These are phyloP conservation scores for Stenoptilia bipunctidactyla DNA, from an alignment of 2,888 invertebrate genomes.

Conservation along the genomic window DNA sequence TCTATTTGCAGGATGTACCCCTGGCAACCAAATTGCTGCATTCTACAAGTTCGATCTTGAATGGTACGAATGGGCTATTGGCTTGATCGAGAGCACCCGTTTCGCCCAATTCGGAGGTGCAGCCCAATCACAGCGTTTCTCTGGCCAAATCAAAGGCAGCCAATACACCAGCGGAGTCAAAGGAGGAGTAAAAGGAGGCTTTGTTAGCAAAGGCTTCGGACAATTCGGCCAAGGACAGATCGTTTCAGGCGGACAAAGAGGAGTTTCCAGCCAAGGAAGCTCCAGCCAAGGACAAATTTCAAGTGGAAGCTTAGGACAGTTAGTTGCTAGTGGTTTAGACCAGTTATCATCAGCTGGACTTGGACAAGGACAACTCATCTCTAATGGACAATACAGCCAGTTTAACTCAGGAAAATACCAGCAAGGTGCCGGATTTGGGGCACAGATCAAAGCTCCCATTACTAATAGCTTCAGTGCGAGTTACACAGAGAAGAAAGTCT, in stretches of 20 bases:
- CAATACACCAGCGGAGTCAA: conserved; percentile 23
- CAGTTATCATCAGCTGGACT: background rate
- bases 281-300: conserved; percentile 1
- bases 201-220: conserved; percentile 11
- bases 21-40: conserved; percentile 65
- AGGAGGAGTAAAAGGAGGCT: conserved; percentile 21
- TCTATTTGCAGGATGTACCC: conserved; percentile 55
- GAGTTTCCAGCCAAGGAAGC: conserved; percentile 7
- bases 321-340: conserved; percentile 16
- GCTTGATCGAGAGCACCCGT: conserved; percentile 44
- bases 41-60: conserved; percentile 74
- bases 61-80: conserved; percentile 69
- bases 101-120: conserved; percentile 39
- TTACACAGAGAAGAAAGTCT: conserved; percentile 46
- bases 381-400: conserved; percentile 18
- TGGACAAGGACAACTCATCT: background rate
- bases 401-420: conserved; percentile 23
- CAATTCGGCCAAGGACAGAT: conserved; percentile 7
- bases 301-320: background rate
- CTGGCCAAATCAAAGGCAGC: conserved; percentile 22
- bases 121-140: conserved; percentile 26
- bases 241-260: background rate
- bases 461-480: conserved; percentile 45
- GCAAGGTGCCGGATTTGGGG: conserved; percentile 27
- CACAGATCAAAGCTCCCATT: conserved; percentile 37